Evolutionary conservation across 2,113 vertebrate genomes (phyloP).

Genomic region (Phoenicopterus ruber): DNA sequence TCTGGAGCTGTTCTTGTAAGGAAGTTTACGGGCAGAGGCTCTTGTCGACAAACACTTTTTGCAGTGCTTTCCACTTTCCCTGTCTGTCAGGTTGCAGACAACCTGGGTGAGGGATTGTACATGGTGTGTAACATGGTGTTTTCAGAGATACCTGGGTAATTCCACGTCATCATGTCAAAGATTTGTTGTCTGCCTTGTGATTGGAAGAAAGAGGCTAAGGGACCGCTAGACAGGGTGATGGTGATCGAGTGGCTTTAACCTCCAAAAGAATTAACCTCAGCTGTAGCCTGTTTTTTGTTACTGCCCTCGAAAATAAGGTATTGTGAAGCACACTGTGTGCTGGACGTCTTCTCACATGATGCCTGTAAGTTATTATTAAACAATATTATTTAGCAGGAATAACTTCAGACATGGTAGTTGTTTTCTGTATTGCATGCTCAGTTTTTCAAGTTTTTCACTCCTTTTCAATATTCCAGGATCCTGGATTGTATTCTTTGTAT

Average conservation of each 20-base stretch:
- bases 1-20: neutral
- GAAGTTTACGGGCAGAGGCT: neutral
- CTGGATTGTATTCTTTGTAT: neutral
- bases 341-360: neutral
- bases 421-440: neutral
- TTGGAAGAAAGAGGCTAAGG: neutral
- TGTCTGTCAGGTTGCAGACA: neutral
- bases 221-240: neutral
- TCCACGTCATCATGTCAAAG: neutral
- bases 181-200: neutral
- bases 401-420: neutral
- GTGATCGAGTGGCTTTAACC: neutral
- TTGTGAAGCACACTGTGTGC: neutral
- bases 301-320: neutral
- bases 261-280: neutral
- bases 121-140: neutral
- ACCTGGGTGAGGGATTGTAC: neutral
- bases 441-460: neutral
- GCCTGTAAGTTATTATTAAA: neutral
- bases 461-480: neutral
- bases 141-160: rapidly evolving
- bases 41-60: neutral
- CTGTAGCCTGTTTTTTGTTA: neutral
- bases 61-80: neutral
- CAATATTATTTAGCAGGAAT: neutral